Percentiles rank a stretch among this genome's conserved stretches.
Evolutionary conservation across 1,140 invertebrate species (phyloP).

Genomic region (Reticulitermes speratus): DNA sequence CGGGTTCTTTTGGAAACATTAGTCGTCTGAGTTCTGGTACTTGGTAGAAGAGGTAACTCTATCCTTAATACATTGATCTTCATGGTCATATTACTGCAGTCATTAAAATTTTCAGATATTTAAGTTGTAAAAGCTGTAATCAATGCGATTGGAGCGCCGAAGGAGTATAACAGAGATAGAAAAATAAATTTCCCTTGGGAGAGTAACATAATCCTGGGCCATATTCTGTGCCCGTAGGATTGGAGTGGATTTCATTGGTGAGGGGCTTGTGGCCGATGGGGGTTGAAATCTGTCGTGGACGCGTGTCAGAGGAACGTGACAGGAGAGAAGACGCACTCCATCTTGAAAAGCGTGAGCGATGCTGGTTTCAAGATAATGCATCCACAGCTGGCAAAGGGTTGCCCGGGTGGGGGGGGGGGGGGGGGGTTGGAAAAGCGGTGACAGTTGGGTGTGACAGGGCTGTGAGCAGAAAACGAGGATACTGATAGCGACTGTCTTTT

Average conservation of each 20-base stretch:
- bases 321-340: not conserved
- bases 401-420: not conserved
- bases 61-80: too few relatives aligned
- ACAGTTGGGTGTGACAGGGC: too few relatives aligned
- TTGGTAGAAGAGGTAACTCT: too few relatives aligned
- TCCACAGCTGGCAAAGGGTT: not conserved
- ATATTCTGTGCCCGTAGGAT: not conserved
- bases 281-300: not conserved
- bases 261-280: not conserved
- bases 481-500: not conserved
- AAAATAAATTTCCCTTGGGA: not conserved
- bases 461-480: not conserved
- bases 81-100: too few relatives aligned
- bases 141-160: too few relatives aligned
- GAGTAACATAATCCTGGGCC: not conserved
- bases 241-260: not conserved
- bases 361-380: conserved; percentile 3
- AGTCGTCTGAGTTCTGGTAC: too few relatives aligned
- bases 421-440: too few relatives aligned
- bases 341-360: conserved; percentile 10
- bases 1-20: too few relatives aligned
- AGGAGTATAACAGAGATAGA: too few relatives aligned
- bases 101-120: too few relatives aligned
- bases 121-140: too few relatives aligned
- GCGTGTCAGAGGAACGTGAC: not conserved